These are phyloP conservation scores for Nephrotoma guestfalica DNA, from an alignment of 2,888 invertebrate species.

Conservation along the genomic window DNA sequence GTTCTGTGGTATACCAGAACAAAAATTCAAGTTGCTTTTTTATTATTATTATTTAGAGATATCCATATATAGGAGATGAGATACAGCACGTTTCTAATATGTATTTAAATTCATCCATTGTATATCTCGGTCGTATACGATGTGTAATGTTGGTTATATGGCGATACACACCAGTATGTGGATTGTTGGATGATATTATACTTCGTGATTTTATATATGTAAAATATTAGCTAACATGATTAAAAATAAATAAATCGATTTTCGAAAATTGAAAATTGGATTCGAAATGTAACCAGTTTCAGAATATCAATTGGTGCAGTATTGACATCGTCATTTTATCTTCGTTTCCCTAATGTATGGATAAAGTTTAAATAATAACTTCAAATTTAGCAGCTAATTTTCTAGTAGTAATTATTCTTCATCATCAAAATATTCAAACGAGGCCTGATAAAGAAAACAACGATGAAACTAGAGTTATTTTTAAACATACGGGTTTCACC, in stretches of 20 bases:
- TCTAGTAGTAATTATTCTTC: no score
- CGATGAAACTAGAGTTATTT: no score
- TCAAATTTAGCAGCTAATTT: no score
- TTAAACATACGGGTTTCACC: no score
- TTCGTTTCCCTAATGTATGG: no score
- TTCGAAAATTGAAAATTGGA: no score
- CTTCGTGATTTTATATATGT: background rate
- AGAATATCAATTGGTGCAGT: no score
- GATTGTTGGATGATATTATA: background rate
- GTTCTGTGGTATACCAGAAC: background rate
- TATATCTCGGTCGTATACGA: background rate
- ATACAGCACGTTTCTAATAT: slow-evolving; percentile 7
- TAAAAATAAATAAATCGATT: background rate
- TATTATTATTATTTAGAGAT: background rate
- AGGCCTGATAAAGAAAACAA: no score
- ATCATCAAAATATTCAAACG: no score
- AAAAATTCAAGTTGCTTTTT: background rate
- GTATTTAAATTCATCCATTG: background rate
- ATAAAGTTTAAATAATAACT: no score
- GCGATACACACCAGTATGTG: background rate
- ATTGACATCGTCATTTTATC: no score
- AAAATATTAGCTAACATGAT: background rate
- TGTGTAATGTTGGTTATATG: background rate
- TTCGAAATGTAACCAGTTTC: no score
- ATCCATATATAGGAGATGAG: background rate